Conservation (phyloP, 2,888 invertebrate species). For the Hymenopus coronatus region DNA sequence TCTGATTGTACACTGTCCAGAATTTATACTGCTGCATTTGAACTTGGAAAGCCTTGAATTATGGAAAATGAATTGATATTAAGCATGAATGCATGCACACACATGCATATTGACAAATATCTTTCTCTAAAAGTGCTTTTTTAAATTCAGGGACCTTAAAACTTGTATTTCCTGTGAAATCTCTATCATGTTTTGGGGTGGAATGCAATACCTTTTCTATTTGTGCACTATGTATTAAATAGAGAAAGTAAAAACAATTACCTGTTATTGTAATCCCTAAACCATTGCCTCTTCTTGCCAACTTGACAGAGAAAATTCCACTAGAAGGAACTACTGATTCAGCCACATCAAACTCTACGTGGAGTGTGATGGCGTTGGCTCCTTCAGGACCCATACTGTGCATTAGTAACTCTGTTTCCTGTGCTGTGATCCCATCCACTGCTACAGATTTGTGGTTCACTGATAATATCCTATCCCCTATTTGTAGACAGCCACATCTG, state of each 20-base stretch:
- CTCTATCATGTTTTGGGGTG: too few species aligned
- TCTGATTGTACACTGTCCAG: too few species aligned
- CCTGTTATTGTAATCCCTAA: constrained; percentile 89
- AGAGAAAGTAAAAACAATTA: constrained; percentile 39
- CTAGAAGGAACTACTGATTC: constrained; percentile 88
- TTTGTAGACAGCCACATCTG: constrained; percentile 71
- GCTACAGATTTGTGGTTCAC: constrained; percentile 70
- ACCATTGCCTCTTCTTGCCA: constrained; percentile 69
- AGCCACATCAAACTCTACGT: constrained; percentile 87
- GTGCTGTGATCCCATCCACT: constrained; percentile 42
- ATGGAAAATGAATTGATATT: too few species aligned
- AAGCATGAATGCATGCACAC: too few species aligned
- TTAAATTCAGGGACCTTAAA: too few species aligned
- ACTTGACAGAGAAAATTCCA: constrained; percentile 86
- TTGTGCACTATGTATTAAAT: too few species aligned
- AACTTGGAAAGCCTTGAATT: too few species aligned
- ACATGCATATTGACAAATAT: too few species aligned
- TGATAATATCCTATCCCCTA: constrained; percentile 79
- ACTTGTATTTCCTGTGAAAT: too few species aligned
- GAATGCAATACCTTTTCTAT: too few species aligned
- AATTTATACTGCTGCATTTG: too few species aligned
- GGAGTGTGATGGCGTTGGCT: constrained; percentile 63
- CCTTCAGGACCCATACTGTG: constrained; percentile 38
- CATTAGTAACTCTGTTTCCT: constrained; percentile 45
- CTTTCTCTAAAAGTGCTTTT: too few species aligned